Evolutionary conservation across 92 coral and sea anemone species (phyloP).

Genomic region (Porites lobata): DNA sequence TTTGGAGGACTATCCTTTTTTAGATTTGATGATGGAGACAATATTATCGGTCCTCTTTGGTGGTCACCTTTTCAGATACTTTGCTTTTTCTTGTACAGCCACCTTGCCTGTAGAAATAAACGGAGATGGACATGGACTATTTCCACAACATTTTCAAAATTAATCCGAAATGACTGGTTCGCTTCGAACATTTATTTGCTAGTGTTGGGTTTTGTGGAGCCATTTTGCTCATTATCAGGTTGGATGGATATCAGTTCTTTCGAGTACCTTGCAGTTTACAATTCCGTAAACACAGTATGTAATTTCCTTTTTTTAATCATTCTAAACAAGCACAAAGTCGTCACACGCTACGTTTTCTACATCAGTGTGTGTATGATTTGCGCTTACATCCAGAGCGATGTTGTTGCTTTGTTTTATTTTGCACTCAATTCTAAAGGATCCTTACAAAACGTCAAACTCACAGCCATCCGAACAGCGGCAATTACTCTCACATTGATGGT

Average conservation of each 20-base stretch:
- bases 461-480: constrained; percentile 46
- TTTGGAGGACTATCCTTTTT: constrained; percentile 46
- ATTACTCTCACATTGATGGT: constrained; percentile 42
- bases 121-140: constrained; percentile 4
- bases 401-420: constrained; percentile 41
- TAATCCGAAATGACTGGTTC: constrained; percentile 53
- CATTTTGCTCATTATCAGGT: not conserved
- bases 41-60: not conserved
- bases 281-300: constrained; percentile 15
- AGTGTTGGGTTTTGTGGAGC: constrained; percentile 16
- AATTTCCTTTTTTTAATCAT: constrained; percentile 42
- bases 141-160: constrained; percentile 23
- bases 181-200: constrained; percentile 39
- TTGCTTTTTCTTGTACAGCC: constrained; percentile 17
- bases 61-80: constrained; percentile 22
- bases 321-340: constrained; percentile 37
- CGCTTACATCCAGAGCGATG: constrained; percentile 54
- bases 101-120: not conserved
- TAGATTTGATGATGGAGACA: constrained; percentile 15
- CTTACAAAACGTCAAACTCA: constrained; percentile 31
- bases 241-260: fast-evolving
- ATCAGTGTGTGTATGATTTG: constrained; percentile 40
- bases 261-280: not conserved
- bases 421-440: constrained; percentile 49
- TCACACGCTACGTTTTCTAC: constrained; percentile 35